Evolutionary conservation across 2,113 vertebrate genomes (phyloP).

Genomic region (Orycteropus afer): DNA sequence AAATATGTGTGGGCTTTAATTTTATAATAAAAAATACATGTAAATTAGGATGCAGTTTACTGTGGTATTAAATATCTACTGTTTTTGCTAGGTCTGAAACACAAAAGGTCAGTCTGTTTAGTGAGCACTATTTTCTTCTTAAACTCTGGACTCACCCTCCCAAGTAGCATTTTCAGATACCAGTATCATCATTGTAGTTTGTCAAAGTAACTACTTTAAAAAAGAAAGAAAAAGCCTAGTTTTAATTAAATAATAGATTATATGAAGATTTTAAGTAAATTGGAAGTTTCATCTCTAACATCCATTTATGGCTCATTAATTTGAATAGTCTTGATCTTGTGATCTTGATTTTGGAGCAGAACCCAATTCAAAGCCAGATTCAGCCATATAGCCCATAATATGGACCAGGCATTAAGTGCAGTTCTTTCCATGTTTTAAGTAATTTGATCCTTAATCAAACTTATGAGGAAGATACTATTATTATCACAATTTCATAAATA

Average conservation of each 20-base stretch:
- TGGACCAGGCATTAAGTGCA: too few species aligned
- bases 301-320: not conserved
- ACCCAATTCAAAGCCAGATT: not conserved
- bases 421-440: too few species aligned
- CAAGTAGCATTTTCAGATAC: constrained; percentile 11
- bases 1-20: constrained; percentile 25
- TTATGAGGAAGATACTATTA: not conserved
- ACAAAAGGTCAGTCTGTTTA: not conserved
- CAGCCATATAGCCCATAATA: not conserved
- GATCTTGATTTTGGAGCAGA: not conserved
- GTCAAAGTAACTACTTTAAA: not conserved
- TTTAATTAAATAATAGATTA: not conserved
- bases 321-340: not conserved
- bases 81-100: not conserved
- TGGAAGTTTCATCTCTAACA: too few species aligned
- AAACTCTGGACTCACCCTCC: not conserved
- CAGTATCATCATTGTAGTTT: not conserved
- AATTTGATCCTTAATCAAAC: too few species aligned
- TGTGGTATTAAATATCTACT: not conserved
- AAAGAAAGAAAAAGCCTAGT: not conserved
- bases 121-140: not conserved
- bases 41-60: not conserved
- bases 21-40: not conserved
- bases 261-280: not conserved
- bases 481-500: too few species aligned